phyloP scores from a whole-genome alignment of 92 coral and sea anemone species.

The Plumapathes pennacea region DNA sequence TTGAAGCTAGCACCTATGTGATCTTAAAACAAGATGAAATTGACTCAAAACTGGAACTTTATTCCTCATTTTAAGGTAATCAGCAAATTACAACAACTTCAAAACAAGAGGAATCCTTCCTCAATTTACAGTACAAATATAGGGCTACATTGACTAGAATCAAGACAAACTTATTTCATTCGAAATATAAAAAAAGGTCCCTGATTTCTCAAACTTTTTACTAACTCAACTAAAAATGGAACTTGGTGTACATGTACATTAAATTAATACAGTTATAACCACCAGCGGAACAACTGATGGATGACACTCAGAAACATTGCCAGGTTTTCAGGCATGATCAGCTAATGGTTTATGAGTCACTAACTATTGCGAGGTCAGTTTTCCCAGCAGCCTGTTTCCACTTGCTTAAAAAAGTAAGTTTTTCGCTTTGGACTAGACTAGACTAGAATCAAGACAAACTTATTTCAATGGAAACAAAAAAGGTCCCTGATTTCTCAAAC shows the following conservation, averaged over 20 bases:
- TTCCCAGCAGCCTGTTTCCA: constrained; percentile 15
- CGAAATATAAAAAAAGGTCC: not conserved
- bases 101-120: not conserved
- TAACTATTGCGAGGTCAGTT: too few relatives aligned
- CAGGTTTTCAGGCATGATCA: constrained; percentile 1
- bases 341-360: not conserved
- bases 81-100: not conserved
- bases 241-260: not conserved
- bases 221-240: not conserved
- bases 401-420: constrained; percentile 1
- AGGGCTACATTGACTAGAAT: constrained; percentile 3
- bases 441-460: not conserved
- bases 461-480: not conserved
- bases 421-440: constrained; percentile 22
- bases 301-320: not conserved
- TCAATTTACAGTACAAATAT: not conserved
- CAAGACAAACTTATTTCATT: not conserved
- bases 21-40: constrained; percentile 5
- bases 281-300: too few relatives aligned
- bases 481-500: not conserved
- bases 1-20: constrained; percentile 5
- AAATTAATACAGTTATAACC: too few relatives aligned
- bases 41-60: constrained; percentile 11
- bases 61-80: constrained; percentile 4
- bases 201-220: not conserved